A percentile compares a stretch with the other conserved stretches of the same genome.
phyloP scores from a whole-genome alignment of 1,140 invertebrate genomes.

The Chironomus tepperi region DNA sequence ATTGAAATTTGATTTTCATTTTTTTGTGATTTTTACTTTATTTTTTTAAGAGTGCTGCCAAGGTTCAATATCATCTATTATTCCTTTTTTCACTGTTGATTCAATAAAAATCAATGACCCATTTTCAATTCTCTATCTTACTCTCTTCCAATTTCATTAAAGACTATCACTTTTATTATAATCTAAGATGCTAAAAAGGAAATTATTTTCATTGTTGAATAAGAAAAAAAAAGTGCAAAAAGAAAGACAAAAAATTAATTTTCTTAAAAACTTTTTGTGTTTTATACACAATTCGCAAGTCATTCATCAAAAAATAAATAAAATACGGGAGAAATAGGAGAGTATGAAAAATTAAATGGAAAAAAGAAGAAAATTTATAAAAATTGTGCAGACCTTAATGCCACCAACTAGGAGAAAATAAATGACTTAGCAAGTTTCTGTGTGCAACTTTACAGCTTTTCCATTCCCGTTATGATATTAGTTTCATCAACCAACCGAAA shows the following conservation, averaged over 20 bases:
- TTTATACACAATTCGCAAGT: not conserved
- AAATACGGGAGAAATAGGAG: not conserved
- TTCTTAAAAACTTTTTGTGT: not conserved
- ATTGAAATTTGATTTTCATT: not conserved
- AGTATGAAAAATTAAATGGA: not conserved
- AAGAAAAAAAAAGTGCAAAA: not conserved
- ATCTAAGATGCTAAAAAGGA: no score
- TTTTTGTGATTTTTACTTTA: no score
- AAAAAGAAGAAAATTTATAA: not conserved
- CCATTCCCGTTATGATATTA: not conserved
- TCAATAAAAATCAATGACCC: conserved; percentile 20
- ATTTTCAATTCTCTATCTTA: not conserved
- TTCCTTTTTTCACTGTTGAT: not conserved
- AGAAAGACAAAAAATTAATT: conserved; percentile 1
- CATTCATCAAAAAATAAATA: not conserved
- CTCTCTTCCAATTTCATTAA: not conserved
- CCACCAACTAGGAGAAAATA: not conserved
- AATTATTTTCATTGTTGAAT: not conserved
- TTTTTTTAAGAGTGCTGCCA: no score
- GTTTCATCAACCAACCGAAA: not conserved
- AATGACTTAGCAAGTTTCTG: no score
- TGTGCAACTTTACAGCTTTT: not conserved
- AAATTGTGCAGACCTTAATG: not conserved
- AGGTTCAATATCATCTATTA: no score
- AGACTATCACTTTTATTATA: not conserved